phyloP scores from a whole-genome alignment of 23 tunicate genomes.

The Trididemnum clinides region DNA sequence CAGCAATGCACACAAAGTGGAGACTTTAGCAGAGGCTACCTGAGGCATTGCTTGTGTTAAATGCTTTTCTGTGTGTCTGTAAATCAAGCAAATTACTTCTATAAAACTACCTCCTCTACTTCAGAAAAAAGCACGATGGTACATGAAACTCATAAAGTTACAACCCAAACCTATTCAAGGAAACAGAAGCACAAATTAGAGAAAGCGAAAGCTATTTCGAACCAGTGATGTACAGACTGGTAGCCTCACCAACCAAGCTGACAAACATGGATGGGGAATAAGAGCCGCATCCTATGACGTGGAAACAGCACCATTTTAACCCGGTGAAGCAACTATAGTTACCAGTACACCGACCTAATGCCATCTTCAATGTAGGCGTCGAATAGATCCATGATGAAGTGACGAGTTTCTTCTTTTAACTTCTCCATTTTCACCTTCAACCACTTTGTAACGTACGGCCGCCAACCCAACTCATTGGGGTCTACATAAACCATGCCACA shows the following conservation, averaged over 20 bases:
- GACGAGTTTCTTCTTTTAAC: constrained; percentile 62
- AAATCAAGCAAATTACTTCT: not conserved
- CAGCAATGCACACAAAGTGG: constrained; percentile 82
- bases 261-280: no score
- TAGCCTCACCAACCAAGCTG: no score
- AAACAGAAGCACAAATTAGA: no score
- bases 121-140: no score
- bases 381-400: constrained; percentile 87
- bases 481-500: constrained; percentile 99
- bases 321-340: no score
- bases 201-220: no score
- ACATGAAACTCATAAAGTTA: no score
- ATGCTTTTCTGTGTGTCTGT: constrained; percentile 74
- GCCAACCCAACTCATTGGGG: constrained; percentile 97
- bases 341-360: constrained; percentile 70
- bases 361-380: constrained; percentile 99
- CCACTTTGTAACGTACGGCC: constrained; percentile 97
- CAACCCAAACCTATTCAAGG: no score
- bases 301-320: no score
- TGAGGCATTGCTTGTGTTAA: constrained; percentile 90
- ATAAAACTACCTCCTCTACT: no score
- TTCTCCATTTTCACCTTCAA: constrained; percentile 63
- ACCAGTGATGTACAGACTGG: no score
- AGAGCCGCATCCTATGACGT: no score
- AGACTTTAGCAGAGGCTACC: constrained; percentile 87